Conservation (phyloP, 2,113 vertebrate genomes). For the Rattus rattus region DNA sequence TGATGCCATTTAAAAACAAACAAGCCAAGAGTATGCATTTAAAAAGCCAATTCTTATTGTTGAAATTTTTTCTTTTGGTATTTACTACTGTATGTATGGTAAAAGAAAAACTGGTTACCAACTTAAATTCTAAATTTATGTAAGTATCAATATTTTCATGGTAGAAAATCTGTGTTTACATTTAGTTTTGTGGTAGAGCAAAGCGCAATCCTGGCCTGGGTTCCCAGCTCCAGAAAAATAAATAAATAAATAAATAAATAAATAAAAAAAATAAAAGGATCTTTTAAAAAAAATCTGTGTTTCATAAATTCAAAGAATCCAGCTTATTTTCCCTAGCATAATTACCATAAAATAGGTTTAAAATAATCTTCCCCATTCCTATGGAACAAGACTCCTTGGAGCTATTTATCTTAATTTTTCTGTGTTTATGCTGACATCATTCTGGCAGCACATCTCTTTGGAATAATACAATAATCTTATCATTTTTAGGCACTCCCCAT, state of each 20-base stretch:
- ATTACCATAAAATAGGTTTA: constrained; percentile 39
- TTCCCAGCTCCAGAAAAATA: too few species aligned
- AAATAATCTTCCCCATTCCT: constrained; percentile 7
- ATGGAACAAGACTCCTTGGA: constrained; percentile 29
- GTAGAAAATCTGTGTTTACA: constrained; percentile 19
- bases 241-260: too few species aligned
- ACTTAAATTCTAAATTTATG: constrained; percentile 39
- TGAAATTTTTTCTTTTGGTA: constrained; percentile 35
- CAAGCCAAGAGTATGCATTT: constrained; percentile 34
- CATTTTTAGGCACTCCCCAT: background rate
- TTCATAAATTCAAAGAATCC: constrained; percentile 40
- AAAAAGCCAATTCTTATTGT: constrained; percentile 27
- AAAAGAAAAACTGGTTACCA: constrained; percentile 17
- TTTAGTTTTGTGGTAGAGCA: too few species aligned
- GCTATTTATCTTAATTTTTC: constrained; percentile 61
- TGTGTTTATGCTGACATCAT: constrained; percentile 56
- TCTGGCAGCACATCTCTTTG: constrained; percentile 41
- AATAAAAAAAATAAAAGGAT: too few species aligned
- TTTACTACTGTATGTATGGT: constrained; percentile 30
- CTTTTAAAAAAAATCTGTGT: constrained; percentile 30
- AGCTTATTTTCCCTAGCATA: constrained; percentile 13
- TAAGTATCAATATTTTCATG: constrained; percentile 48
- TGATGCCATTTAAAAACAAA: constrained; percentile 20
- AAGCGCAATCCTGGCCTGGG: too few species aligned
- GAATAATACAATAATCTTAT: constrained; percentile 56